phyloP scores from a whole-genome alignment of 1,140 invertebrate genomes.

The Lutraria rhynchaena region DNA sequence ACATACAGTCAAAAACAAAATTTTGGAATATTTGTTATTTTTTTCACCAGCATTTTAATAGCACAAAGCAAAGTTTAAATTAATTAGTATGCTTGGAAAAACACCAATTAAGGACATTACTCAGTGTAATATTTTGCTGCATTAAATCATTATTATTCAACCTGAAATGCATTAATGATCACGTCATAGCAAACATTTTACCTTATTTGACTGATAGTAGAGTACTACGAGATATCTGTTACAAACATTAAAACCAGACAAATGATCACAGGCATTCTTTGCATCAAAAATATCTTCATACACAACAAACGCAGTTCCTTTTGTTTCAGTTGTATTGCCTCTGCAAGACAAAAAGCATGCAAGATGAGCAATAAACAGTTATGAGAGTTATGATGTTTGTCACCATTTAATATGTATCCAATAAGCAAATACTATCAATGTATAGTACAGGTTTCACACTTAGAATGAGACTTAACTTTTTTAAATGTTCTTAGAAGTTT shows the following conservation, averaged over 20 bases:
- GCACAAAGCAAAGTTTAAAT: too few species aligned
- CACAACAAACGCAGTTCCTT: conserved; percentile 99
- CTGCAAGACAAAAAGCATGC: conserved; percentile 85
- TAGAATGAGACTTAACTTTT: not conserved
- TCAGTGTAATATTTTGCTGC: too few species aligned
- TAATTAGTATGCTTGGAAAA: too few species aligned
- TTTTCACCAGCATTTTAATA: too few species aligned
- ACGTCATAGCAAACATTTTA: too few species aligned
- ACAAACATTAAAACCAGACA: conserved; percentile 99
- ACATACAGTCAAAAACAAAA: too few species aligned
- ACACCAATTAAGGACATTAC: too few species aligned
- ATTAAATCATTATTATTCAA: too few species aligned
- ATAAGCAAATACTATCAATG: not conserved
- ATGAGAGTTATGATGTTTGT: not conserved
- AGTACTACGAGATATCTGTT: conserved; percentile 99
- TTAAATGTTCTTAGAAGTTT: not conserved
- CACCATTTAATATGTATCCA: not conserved
- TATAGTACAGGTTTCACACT: not conserved
- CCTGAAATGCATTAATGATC: too few species aligned
- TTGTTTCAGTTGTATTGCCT: conserved; percentile 98
- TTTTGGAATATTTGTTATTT: too few species aligned
- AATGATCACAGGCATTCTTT: conserved; percentile 99
- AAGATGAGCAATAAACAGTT: conserved; percentile 10
- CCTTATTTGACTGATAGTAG: conserved; percentile 91
- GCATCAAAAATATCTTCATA: conserved; percentile 99